Base-by-base conservation (phyloP, 2,888 invertebrate species). In the Nemoura dubitans region DNA sequence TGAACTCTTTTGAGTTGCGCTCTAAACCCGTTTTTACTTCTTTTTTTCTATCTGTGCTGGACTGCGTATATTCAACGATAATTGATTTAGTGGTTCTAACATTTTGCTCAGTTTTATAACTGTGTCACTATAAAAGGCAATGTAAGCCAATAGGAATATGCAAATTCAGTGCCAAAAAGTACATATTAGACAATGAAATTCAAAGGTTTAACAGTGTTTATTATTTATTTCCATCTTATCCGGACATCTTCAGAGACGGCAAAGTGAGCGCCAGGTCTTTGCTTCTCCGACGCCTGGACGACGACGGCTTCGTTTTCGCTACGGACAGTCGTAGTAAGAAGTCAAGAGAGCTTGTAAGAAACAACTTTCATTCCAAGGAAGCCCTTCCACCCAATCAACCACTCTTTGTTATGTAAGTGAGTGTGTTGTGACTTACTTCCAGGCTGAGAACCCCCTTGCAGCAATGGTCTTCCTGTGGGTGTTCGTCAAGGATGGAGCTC, bases 261-360 rank as follows among this genome's bases (percentile, higher is more conserved):
- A 89, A 90, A 89, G 91, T 92, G 0, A 91, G 91, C 83, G 90
- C 91, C 0, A 89, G 92, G 16, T 87, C 86, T 78, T 88, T 93
- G 0, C 88, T 92, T 0, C 89, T 93, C 27, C 90, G 92, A 27
- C 90, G 92, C 80, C 90, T 92, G 59, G 92, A 92, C 83, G 90
- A 92, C 14, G 91, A 92, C 85, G 92, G 92, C 43, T 92, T 93
- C 86, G 90, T 92, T n/a, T 90, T 93, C 86, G 91, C 91, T 87
- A 93, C 93, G 0, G 92, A 92, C 87, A 90, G 89, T 29, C 90
- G 92, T 14, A 92, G 93, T 87, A 90, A 89, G 87, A 93, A 93
- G 90, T 88, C 90, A 0, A 89, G 90, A 42, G 91, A 93, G 1
- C 59, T 59, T 59, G 59, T 59, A 59, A 10, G 59, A 6, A 6